Base-by-base conservation (phyloP, 2,888 invertebrate species). In the Timema cristinae region DNA sequence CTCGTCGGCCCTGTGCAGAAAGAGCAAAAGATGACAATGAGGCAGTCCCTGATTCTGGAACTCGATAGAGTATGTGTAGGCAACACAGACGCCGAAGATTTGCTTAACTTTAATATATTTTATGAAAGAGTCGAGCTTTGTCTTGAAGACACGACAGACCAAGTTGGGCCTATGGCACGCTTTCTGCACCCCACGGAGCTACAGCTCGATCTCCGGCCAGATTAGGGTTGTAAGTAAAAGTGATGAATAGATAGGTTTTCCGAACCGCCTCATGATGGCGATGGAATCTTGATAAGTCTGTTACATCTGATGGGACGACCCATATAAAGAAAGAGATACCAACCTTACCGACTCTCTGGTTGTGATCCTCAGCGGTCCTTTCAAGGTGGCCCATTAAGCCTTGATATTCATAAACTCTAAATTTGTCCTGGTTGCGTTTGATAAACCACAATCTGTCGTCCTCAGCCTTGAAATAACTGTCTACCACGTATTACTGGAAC, bases 1-100 rank as follows among this genome's bases (percentile, higher is more conserved):
- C n/a, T n/a, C n/a, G n/a, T 49, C 68, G 7, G 1, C 78, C 78
- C 73, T 70, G 56, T 73, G 68, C 70, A 79, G 72, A 72, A 75
- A 75, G 56, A 77, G 61, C 47, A 78, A 66, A 56, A 77, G 74
- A 71, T 77, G 77, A 52, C 75, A 73, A 76, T 79, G 77, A 69
- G 78, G 76, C 68, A 79, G 72, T 32, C 77, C 78, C 69, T 77
- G 72, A 73, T 80, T 80, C 71, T 80, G 79, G 74, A 79, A 80
- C 75, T 80, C 79, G 16, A 80, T 79, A 56, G 75, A 72, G 50
- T 76, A 72, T 0, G 76, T 47, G 49, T 67, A 69, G 11, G 74
- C 76, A 9, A 59, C 54, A 0, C 73, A 68, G 70, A 66, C 72
- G 8, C 77, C 77, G 32, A 77, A 73, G 7, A 79, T 61, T n/a